These are phyloP conservation scores for Temnopleurus reevesii DNA, from an alignment of 53 echinoderm and acorn worm genomes.

Conservation along the genomic window DNA sequence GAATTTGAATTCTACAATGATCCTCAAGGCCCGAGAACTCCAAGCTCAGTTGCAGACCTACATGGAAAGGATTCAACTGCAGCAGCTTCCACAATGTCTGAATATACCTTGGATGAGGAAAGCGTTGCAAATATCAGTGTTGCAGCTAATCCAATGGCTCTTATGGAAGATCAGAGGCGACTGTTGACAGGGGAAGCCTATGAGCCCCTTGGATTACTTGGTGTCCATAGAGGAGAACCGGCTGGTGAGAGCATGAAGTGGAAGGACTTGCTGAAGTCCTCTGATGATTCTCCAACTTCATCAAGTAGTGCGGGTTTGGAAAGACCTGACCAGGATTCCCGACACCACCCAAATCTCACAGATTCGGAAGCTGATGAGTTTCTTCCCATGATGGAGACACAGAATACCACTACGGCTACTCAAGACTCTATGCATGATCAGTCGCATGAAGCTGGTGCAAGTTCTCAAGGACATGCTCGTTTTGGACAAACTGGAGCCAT, in stretches of 20 bases:
- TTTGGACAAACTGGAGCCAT: neutral
- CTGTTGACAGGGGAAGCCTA: neutral
- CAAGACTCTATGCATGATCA: neutral
- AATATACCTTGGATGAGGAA: conserved; percentile 41
- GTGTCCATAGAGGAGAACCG: conserved; percentile 38
- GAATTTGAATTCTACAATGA: neutral
- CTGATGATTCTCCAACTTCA: neutral
- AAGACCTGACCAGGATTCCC: neutral
- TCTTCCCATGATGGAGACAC: conserved; percentile 15
- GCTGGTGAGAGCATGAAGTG: conserved; percentile 30
- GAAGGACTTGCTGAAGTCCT: conserved; percentile 40
- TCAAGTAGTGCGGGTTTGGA: neutral
- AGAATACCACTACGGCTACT: neutral
- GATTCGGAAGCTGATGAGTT: neutral
- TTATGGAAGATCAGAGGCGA: neutral
- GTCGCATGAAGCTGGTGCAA: neutral
- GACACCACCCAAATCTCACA: neutral
- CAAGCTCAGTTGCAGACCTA: neutral
- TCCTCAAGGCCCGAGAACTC: neutral
- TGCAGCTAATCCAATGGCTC: neutral
- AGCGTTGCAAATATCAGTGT: conserved; percentile 8
- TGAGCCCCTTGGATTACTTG: neutral
- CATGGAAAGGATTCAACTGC: neutral
- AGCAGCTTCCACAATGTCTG: conserved; percentile 19
- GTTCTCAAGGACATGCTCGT: neutral